Evolutionary conservation across 92 coral and sea anemone species (phyloP), one percentile per base, ranked within the genome.

Genomic region (Anthopleura xanthogrammica): DNA sequence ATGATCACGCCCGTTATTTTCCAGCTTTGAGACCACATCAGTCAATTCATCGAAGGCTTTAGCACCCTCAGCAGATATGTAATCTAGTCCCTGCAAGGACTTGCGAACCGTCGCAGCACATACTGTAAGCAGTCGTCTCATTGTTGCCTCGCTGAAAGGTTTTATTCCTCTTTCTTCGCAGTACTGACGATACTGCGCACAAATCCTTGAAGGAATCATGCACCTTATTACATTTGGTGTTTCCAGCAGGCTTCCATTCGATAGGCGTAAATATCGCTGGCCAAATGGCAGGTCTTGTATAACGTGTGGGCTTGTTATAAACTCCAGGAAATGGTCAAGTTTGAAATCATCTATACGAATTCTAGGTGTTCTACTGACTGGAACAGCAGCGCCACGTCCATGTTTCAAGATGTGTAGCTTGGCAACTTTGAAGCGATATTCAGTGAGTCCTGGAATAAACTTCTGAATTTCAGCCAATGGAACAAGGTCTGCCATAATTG

Each of bases 221-320:
- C 48, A 12, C 19, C 86, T 16, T 7, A 82, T 82, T 8, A 82
- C 57, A 41, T 82, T 82, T 40, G 86, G 86, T 24, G 72, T 17
- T 56, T 55, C 72, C 29, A 82, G 22, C 16, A 82, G 23, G 23
- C 57, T n/a, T 1, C 80, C 80, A 17, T 57, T 55, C 2, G 86
- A 82, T 22, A 82, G 72, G 23, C 17, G 60, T 2, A 81, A 55
- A 62, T 82, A 42, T 7, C 72, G 50, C 48, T 82, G 79, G 40
- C 86, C 86, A 72, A 82, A 82, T 2, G 85, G 85, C 17, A 82
- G 79, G 20, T 82, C 85, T 22, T 72, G 79, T 7, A 82, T 65
- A 5, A 74, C 70, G 80, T 82, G 86, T 8, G 86, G 86, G 48
- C 86, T 82, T 0, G 86, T 74, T 20, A 82, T 82, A 40, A 82